Evolutionary conservation across 2,113 vertebrate genomes (phyloP).

Genomic region (Entomyzon cyanotis): DNA sequence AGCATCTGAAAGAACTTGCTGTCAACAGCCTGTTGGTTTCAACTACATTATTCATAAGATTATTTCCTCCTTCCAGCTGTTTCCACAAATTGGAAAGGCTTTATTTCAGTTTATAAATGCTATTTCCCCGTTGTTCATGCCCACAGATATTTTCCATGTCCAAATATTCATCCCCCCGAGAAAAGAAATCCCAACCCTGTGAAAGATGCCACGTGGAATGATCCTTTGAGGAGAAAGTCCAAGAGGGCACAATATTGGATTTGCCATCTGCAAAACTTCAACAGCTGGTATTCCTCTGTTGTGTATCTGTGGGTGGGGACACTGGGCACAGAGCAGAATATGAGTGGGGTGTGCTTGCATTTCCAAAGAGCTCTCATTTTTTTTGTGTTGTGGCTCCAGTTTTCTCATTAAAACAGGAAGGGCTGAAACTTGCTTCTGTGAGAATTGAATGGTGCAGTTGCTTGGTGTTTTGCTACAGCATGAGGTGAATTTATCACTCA

Average conservation of each 20-base stretch:
- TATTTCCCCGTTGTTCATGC: slow-evolving; percentile 1
- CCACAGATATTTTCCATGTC: slow-evolving; percentile 32
- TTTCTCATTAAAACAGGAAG: neutral
- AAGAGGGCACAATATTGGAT: neutral
- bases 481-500: neutral
- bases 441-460: neutral
- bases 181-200: neutral
- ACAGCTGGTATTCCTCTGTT: slow-evolving; percentile 7
- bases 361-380: neutral
- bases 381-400: neutral
- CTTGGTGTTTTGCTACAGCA: neutral
- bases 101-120: slow-evolving; percentile 25
- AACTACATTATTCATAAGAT: neutral
- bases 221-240: slow-evolving; percentile 14
- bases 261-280: neutral
- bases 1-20: neutral
- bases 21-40: neutral
- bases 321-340: neutral
- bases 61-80: slow-evolving; percentile 29
- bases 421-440: neutral
- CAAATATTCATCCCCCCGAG: neutral
- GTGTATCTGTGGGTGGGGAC: neutral
- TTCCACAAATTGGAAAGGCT: slow-evolving; percentile 20
- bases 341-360: neutral
- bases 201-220: neutral